Conservation (phyloP, 2,113 vertebrate genomes). For the Chaetorhynchus papuensis region DNA sequence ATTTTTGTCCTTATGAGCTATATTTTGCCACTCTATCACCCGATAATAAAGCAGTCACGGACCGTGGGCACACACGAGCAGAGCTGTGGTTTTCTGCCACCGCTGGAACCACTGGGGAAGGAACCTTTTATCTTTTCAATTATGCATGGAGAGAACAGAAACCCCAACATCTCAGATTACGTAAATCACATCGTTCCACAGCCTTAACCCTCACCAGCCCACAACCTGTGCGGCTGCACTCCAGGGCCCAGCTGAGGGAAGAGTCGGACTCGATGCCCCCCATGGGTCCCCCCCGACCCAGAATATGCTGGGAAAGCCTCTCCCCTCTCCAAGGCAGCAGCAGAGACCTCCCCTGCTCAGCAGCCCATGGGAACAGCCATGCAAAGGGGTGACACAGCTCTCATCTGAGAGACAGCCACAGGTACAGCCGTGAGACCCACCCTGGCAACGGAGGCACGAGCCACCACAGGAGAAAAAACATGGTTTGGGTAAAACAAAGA, state of each 20-base stretch:
- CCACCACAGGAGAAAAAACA: background rate
- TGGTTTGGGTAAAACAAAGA: background rate
- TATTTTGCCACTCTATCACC: background rate
- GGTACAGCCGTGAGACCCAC: background rate
- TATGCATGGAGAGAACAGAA: background rate
- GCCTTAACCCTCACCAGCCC: background rate
- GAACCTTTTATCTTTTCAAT: background rate
- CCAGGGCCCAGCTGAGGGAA: background rate
- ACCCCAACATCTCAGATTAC: background rate
- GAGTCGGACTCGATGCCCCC: rapidly evolving
- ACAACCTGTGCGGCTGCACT: rapidly evolving
- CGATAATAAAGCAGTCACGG: background rate
- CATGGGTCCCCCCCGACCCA: background rate
- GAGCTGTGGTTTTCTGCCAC: background rate
- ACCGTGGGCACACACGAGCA: background rate
- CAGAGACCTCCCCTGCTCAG: background rate
- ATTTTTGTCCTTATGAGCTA: background rate
- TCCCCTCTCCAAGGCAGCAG: background rate
- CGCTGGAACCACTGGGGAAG: background rate
- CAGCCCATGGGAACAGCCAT: background rate
- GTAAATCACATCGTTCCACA: background rate
- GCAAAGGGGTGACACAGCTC: background rate
- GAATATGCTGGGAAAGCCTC: background rate
- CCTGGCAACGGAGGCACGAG: background rate
- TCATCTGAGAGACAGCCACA: background rate